Evolutionary conservation across 23 tunicate species (phyloP), one percentile per base, ranked within the genome.

Genomic region (Halocynthia roretzi): DNA sequence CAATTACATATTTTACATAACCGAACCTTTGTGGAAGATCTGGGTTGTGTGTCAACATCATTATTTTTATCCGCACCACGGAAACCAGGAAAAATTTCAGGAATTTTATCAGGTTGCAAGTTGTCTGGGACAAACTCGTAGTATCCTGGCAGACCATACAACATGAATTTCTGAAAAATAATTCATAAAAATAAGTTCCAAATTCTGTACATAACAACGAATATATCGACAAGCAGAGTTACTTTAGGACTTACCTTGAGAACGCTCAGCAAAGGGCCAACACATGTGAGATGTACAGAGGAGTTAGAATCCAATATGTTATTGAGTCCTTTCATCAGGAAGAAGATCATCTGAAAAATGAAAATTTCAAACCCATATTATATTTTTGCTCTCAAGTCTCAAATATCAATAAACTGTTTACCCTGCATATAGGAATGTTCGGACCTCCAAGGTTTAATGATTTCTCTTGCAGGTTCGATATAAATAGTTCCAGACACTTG

Each of bases 71-170:
- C 44, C 1, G 44, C 44, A 31, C 44, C 44, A 31, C 44, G 44
- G 44, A 31, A 31, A 31, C 44, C 20, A 44, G 66, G 71, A 52
- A 61, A 23, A 11, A 71, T 50, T 8, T 62, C 72, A 15, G 95
- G 95, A 6, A 88, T 79, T n/a, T 84, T 87, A 19, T 83, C 54
- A 11, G 95, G 95, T 48, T 84, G 80, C n/a, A 88, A 58, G 8
- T 76, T 84, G 19, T 62, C 62, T 12, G 95, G 87, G 6, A 82
- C 40, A 21, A 72, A 65, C 44, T 51, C 65, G 48, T 67, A 40
- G 12, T 70, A 53, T 14, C 48, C 76, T 7, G 77, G 71, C 8
- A 88, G 71, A 10, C 87, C 86, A 73, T 84, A 83, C 14, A 88
- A 84, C 62, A 88, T 62, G 73, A 84, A 82, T 62, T 83, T 83